Base-by-base conservation (phyloP, 2,888 invertebrate genomes). In the Digitonthophagus gazella region DNA sequence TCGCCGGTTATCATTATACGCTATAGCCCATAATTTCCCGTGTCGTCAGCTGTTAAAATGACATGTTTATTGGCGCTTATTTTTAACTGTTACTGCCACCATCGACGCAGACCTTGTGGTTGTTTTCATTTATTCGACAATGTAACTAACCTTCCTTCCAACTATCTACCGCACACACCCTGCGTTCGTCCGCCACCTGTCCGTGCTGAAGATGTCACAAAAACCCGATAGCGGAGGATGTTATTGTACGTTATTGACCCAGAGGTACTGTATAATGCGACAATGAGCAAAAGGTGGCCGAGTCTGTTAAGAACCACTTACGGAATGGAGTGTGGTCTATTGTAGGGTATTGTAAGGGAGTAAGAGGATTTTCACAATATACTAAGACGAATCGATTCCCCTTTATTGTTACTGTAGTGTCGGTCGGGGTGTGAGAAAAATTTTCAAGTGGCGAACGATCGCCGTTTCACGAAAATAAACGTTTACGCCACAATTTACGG, bases 11-110 rank as follows among this genome's bases (percentile, higher is more conserved):
- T 77, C 77, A 73, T 76, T 75, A 75, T 73, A 71, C 73, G 75
- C 73, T 72, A 74, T 74, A 74, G 73, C 70, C 75, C 76, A 74
- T 75, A 69, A 73, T 72, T 74, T 75, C 71, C 72, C 72, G 73
- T 73, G 75, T 75, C 70, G 72, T 75, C 75, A 75, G 75, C 75
- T 75, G 75, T 75, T 75, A 74, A 72, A 74, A 72, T 70, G 74
- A 74, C 74, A 74, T 74, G 73, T 75, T 75, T 75, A 75, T 75
- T 73, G 72, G 71, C 70, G 71, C 75, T 75, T 75, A 75, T 75
- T 75, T 75, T 73, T 61, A 61, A 61, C 61, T 20, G 61, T 20
- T 61, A 19, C 61, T 19, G 19, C 61, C 61, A 61, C 18, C 61
- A 61, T 19, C 61, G 20, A 61, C 61, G 61, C 19, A 61, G 19